A percentile compares a stretch with the other conserved stretches of the same genome.
Evolutionary conservation across 2,888 invertebrate genomes (phyloP).

Genomic region (Drosophila austrosaltans): DNA sequence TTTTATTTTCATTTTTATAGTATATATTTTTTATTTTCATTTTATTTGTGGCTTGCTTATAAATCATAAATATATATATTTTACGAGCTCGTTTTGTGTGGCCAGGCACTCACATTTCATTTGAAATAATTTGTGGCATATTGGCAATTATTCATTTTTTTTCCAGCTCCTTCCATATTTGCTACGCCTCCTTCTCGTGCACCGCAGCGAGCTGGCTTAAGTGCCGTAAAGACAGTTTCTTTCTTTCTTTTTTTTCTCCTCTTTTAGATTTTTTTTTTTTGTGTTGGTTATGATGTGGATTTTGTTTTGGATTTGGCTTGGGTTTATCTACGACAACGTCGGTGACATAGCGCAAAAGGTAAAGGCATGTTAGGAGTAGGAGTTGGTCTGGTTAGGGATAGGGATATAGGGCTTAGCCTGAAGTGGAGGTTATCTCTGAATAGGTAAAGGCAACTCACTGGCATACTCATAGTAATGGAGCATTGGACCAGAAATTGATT

Average conservation of each 20-base stretch:
- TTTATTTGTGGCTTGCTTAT: constrained; percentile 43
- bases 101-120: constrained; percentile 73
- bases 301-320: constrained; percentile 74
- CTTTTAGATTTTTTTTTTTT: constrained; percentile 37
- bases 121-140: constrained; percentile 80
- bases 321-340: constrained; percentile 64
- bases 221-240: constrained; percentile 59
- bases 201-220: constrained; percentile 60
- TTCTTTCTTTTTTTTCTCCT: background rate
- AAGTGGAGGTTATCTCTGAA: background rate
- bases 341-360: constrained; percentile 75
- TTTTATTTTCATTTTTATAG: constrained; percentile 15
- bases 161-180: constrained; percentile 20
- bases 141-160: constrained; percentile 78
- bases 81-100: constrained; percentile 52
- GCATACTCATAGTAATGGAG: constrained; percentile 34
- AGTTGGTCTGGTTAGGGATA: constrained; percentile 26
- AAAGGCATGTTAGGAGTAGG: constrained; percentile 31
- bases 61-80: constrained; percentile 74
- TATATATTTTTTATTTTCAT: constrained; percentile 27
- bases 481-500: constrained; percentile 70
- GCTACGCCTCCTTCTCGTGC: constrained; percentile 1
- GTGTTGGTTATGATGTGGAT: constrained; percentile 71
- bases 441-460: constrained; percentile 21
- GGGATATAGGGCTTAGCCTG: constrained; percentile 20